Evolutionary conservation across 2,888 invertebrate genomes (phyloP), one percentile per base, ranked within the genome.

Genomic region (Cryptus armator): DNA sequence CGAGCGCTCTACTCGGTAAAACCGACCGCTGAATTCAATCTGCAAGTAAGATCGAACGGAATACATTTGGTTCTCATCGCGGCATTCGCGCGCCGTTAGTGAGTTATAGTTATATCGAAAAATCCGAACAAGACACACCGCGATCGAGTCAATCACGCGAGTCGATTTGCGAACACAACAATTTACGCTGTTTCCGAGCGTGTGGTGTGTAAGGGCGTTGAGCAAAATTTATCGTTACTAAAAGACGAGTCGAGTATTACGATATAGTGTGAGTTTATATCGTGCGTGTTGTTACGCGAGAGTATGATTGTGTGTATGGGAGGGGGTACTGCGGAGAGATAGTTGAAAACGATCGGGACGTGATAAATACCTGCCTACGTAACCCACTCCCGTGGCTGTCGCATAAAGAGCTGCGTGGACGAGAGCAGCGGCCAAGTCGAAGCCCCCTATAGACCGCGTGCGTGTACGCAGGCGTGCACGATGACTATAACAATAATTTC

Each of bases 401-500:
- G 82, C 79, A 85, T 79, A 85, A 85, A 85, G 82, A 79, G 78
- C 71, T 75, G 79, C 81, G 82, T 74, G 78, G 70, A 81, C 81
- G 75, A 70, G 74, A 68, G 64, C 70, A 14, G 68, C 64, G 24
- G 7, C 37, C 37, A 43, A 46, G 29, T 59, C 44, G 46, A 29
- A 9, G 37, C 37, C 37, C 59, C 74, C 74, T 74, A 67, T 67
- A 67, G 46, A 64, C 44, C 12, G 67, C 76, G 67, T 78, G 81
- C 86, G 83, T 86, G 79, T 86, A 86, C 91, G 92, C 92, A 90
- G 89, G 90, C 92, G 90, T 89, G 6, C 89, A 88, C 87, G 90
- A 90, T 90, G 90, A 90, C 90, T 90, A 90, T 91, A 90, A 90
- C 89, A 89, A 91, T 91, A 89, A 91, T 91, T 90, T 91, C 85